A percentile compares a stretch with the other conserved stretches of the same genome.
phyloP scores from a whole-genome alignment of 2,113 vertebrate species.

The Rhynchopsitta pachyrhyncha region DNA sequence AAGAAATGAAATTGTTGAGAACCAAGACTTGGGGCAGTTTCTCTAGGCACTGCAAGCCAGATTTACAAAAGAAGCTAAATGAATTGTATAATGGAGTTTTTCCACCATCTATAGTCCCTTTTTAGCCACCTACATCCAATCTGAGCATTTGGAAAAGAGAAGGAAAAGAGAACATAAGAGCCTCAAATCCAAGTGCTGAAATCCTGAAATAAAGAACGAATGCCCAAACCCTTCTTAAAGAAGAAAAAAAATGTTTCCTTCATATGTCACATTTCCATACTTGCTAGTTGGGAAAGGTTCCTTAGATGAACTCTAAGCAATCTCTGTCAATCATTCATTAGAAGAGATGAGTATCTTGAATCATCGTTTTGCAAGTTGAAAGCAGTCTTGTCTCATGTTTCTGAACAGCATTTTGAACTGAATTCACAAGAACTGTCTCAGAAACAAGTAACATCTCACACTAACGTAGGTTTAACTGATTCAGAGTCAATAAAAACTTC shows the following conservation, averaged over 20 bases:
- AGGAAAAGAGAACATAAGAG: background rate
- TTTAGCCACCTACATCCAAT: background rate
- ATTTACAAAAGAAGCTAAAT: background rate
- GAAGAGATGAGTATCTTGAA: background rate
- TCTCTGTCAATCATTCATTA: conserved; percentile 3
- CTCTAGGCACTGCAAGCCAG: background rate
- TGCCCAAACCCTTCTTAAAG: background rate
- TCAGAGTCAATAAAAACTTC: conserved; percentile 36
- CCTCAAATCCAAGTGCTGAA: background rate
- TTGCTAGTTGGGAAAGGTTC: background rate
- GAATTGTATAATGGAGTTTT: background rate
- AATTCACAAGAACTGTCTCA: conserved; percentile 34
- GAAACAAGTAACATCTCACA: conserved; percentile 24
- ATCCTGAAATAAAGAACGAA: background rate
- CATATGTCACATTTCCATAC: conserved; percentile 34
- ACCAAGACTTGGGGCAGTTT: background rate
- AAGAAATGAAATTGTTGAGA: background rate
- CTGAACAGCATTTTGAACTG: conserved; percentile 8
- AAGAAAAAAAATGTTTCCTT: background rate
- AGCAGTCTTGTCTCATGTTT: background rate
- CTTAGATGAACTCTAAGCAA: conserved; percentile 19
- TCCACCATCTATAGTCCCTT: background rate
- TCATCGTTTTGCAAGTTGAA: background rate
- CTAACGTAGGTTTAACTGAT: conserved; percentile 29
- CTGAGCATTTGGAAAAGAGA: background rate